Conservation (phyloP, 2,888 invertebrate genomes). For the Nebria brevicollis region DNA sequence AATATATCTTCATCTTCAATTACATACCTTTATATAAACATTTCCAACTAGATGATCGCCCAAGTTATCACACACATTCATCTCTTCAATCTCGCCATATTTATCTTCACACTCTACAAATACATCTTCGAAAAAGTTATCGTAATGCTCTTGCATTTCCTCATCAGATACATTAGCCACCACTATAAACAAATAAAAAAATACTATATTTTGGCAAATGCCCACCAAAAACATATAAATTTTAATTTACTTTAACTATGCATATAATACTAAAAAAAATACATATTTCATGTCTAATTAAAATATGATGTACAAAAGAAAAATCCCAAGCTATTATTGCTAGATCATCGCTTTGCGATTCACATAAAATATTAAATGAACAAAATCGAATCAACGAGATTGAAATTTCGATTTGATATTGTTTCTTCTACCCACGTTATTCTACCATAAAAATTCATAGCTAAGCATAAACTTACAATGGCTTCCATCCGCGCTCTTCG, state of each 20-base stretch:
- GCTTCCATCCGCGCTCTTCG: conserved; percentile 97
- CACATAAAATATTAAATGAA: no score
- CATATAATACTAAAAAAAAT: no score
- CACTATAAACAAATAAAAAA: conserved; percentile 65
- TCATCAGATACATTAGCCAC: conserved; percentile 95
- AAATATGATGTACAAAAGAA: no score
- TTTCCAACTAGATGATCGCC: conserved; percentile 99
- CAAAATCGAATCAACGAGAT: neutral
- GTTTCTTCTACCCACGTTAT: neutral
- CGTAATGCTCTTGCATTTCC: conserved; percentile 99
- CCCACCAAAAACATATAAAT: no score
- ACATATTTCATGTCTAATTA: no score
- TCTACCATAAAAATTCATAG: neutral
- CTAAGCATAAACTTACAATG: conserved; percentile 74
- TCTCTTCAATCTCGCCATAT: conserved; percentile 99
- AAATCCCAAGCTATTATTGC: no score
- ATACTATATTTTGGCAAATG: no score
- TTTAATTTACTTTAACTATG: no score
- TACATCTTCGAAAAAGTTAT: conserved; percentile 99
- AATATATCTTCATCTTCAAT: no score
- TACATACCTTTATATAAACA: conserved; percentile 93
- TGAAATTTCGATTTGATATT: no score
- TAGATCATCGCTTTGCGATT: no score
- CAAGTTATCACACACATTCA: conserved; percentile 99
- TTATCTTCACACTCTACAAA: conserved; percentile 99